Conservation (phyloP, 2,888 invertebrate species). For the Nephrotoma flavescens region DNA sequence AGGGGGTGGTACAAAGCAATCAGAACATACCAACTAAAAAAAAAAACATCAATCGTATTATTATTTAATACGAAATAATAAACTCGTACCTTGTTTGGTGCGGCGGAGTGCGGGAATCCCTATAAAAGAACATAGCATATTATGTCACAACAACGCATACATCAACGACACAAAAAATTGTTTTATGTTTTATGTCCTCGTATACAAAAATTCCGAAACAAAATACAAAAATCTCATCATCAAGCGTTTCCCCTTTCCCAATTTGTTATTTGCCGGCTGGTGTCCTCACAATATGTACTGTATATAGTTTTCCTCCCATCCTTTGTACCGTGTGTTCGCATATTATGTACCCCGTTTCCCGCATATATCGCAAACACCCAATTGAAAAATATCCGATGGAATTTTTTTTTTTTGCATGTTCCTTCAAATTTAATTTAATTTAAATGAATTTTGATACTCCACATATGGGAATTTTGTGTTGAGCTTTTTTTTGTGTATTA, state of each 20-base stretch:
- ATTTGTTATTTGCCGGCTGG: background rate
- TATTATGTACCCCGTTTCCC: background rate
- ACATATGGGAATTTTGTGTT: background rate
- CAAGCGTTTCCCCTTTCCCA: background rate
- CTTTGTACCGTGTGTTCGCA: too few species aligned
- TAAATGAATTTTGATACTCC: slow-evolving; percentile 2
- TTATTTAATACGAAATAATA: background rate
- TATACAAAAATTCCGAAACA: background rate
- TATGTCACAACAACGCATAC: background rate
- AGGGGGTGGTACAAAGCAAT: background rate
- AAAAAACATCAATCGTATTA: background rate
- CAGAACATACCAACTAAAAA: background rate
- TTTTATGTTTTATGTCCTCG: background rate
- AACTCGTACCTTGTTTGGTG: background rate
- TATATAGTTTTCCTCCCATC: too few species aligned
- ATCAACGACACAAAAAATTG: background rate
- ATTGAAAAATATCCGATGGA: background rate
- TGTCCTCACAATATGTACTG: background rate
- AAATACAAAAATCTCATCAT: background rate
- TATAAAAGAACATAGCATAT: background rate
- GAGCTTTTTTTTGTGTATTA: background rate
- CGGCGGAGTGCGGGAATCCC: background rate
- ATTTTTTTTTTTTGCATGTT: background rate
- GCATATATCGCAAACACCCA: background rate
- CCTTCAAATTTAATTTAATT: background rate